Base-by-base conservation (phyloP, 2,113 vertebrate genomes). In the Anser brachyrhynchus region DNA sequence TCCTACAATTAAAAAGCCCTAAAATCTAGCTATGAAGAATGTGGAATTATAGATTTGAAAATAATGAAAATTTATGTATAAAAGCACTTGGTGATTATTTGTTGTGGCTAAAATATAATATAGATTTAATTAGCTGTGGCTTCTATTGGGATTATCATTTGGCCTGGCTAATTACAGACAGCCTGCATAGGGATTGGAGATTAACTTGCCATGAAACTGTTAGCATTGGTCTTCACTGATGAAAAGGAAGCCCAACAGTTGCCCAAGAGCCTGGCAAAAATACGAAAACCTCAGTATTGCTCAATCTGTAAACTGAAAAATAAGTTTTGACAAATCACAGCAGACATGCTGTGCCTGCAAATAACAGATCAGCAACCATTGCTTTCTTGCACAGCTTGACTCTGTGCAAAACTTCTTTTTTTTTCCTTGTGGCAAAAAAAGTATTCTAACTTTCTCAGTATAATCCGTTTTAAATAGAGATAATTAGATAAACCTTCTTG, bases 241-340 rank as follows among this genome's bases (percentile, higher is more conserved):
- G 39, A 87, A 46, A 69, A 93, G 46, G 43, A 83, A 81, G 13
- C 20, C 54, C 55, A 88, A 17, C 29, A 37, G 23, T 95, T 93
- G 51, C 67, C 62, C 49, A 54, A 78, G 70, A 89, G 29, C 54
- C 35, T 87, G 81, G 35, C 33, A 87, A 69, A 75, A 89, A 8
- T 23, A 82, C 33, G 35, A 66, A 87, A 94, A 26, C 49, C 23
- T 95, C 43, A 69, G 11, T n/a, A 58, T 79, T 93, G 74, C 77
- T 79, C 49, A 82, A 79, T 85, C 26, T 58, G 21, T 61, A 70
- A 78, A 41, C 35, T 54, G 76, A 92, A 95, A 91, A 93, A 84
- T 93, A 65, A 62, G 33, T 87, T 91, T 89, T 92, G 66, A 79
- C 43, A 54, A 87, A 89, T 84, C 49, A 72, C 67, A 87, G 54